Conservation (phyloP, 1,140 invertebrate species). For the Drosophila micromelanica region DNA sequence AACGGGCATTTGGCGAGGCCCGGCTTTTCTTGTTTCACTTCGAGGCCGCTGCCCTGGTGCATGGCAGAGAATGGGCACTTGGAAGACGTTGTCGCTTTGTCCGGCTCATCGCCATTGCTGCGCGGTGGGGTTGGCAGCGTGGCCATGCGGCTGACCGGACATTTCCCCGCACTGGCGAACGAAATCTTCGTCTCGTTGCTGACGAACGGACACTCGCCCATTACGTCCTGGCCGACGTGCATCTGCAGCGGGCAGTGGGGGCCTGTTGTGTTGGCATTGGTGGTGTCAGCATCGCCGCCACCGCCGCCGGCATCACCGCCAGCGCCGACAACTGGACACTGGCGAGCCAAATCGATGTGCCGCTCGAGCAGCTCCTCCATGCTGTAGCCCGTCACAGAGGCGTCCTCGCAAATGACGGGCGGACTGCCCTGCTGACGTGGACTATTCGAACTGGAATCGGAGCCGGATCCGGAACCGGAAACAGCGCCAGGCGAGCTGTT, state of each 20-base stretch:
- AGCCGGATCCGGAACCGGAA: slow-evolving; percentile 47
- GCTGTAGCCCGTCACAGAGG: slow-evolving; percentile 51
- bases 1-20: slow-evolving; percentile 84
- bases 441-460: slow-evolving; percentile 58
- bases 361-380: slow-evolving; percentile 77
- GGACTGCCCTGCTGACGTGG: slow-evolving; percentile 66
- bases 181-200: slow-evolving; percentile 68
- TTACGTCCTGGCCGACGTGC: slow-evolving; percentile 85
- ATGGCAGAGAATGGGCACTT: slow-evolving; percentile 74
- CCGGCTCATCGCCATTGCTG: slow-evolving; percentile 60
- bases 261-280: slow-evolving; percentile 28
- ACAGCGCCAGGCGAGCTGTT: slow-evolving; percentile 17
- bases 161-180: slow-evolving; percentile 70
- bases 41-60: slow-evolving; percentile 71
- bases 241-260: slow-evolving; percentile 84
- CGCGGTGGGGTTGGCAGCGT: slow-evolving; percentile 61
- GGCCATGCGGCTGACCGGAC: slow-evolving; percentile 56
- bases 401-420: slow-evolving; percentile 77
- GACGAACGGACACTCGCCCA: slow-evolving; percentile 86
- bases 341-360: slow-evolving; percentile 78
- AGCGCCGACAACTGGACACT: slow-evolving; percentile 71
- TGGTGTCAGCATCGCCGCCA: slow-evolving; percentile 64
- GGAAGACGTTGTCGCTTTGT: slow-evolving; percentile 67
- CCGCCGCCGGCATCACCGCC: slow-evolving; percentile 36
- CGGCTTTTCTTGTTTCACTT: slow-evolving; percentile 30